Percentiles rank a stretch among this genome's conserved stretches.
Conservation (phyloP, 1,140 invertebrate species). For the Drosophila subobscura region DNA sequence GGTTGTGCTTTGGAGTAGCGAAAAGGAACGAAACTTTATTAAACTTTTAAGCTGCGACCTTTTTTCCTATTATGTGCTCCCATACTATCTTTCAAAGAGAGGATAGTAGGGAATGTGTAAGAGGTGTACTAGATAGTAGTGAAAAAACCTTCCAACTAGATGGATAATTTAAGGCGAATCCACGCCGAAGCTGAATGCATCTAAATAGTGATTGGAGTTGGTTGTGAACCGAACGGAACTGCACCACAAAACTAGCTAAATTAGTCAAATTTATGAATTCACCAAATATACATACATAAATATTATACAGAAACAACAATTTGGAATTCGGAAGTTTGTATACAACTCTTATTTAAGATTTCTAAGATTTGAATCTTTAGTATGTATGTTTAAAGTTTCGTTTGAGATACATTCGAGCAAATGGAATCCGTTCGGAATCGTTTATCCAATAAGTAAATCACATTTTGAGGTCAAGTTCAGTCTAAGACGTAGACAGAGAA, state of each 20-base stretch:
- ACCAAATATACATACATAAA: too few relatives aligned
- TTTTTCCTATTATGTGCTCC: too few relatives aligned
- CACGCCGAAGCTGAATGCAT: too few relatives aligned
- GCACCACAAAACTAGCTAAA: slow-evolving; percentile 20
- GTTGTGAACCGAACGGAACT: neutral
- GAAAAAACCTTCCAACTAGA: too few relatives aligned
- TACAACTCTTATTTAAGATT: neutral
- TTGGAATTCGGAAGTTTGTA: slow-evolving; percentile 31
- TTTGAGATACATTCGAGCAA: slow-evolving; percentile 4
- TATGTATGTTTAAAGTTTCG: slow-evolving; percentile 20
- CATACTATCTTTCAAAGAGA: too few relatives aligned
- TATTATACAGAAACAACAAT: slow-evolving; percentile 1
- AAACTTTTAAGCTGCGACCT: slow-evolving; percentile 39
- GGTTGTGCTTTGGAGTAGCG: slow-evolving; percentile 9
- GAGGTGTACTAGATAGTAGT: too few relatives aligned
- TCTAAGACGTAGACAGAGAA: neutral
- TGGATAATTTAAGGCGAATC: too few relatives aligned
- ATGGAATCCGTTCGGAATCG: slow-evolving; percentile 28
- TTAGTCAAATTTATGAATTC: neutral
- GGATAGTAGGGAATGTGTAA: too few relatives aligned
- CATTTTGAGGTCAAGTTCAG: slow-evolving; percentile 29
- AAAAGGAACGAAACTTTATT: slow-evolving; percentile 43
- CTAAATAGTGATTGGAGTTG: too few relatives aligned
- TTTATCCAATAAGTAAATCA: slow-evolving; percentile 24
- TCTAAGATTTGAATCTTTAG: slow-evolving; percentile 7